Evolutionary conservation across 2,113 vertebrate species (phyloP).

Genomic region (Loxodonta africana): DNA sequence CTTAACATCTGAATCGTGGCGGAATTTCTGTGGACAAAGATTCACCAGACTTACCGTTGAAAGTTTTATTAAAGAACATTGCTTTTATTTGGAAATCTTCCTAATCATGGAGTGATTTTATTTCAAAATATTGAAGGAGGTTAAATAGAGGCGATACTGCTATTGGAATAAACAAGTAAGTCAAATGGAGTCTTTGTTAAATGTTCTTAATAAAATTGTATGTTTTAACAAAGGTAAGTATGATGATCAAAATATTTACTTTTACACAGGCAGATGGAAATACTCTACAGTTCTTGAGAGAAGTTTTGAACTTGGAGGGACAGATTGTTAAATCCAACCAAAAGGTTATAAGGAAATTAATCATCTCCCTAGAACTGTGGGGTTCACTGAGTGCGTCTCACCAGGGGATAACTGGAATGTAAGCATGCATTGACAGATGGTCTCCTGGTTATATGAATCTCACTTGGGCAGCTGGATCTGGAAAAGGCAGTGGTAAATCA

Average conservation of each 20-base stretch:
- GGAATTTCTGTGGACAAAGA: not conserved
- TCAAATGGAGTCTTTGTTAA: not conserved
- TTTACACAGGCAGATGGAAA: conserved; percentile 19
- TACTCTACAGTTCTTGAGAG: conserved; percentile 47
- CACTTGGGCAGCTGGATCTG: not conserved
- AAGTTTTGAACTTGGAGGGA: conserved; percentile 40
- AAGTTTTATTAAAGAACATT: conserved; percentile 53
- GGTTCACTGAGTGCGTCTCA: not conserved
- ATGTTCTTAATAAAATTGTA: not conserved
- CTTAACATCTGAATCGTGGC: not conserved
- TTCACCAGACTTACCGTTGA: conserved; percentile 1
- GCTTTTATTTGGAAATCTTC: not conserved
- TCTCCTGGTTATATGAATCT: conserved; percentile 39
- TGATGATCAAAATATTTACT: conserved; percentile 47
- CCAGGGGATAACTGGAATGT: conserved; percentile 20
- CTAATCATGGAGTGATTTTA: not conserved
- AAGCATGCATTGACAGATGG: conserved; percentile 35
- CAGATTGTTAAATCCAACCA: conserved; percentile 31
- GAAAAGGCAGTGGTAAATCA: conserved; percentile 65
- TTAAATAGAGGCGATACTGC: not conserved
- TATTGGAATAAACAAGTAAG: conserved; percentile 20
- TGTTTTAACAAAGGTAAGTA: conserved; percentile 38
- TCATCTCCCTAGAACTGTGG: not conserved
- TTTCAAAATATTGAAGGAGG: not conserved
- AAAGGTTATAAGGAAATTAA: conserved; percentile 49